These are phyloP conservation scores for Dusona sp. DNA, from an alignment of 2,888 invertebrate species.

Conservation along the genomic window DNA sequence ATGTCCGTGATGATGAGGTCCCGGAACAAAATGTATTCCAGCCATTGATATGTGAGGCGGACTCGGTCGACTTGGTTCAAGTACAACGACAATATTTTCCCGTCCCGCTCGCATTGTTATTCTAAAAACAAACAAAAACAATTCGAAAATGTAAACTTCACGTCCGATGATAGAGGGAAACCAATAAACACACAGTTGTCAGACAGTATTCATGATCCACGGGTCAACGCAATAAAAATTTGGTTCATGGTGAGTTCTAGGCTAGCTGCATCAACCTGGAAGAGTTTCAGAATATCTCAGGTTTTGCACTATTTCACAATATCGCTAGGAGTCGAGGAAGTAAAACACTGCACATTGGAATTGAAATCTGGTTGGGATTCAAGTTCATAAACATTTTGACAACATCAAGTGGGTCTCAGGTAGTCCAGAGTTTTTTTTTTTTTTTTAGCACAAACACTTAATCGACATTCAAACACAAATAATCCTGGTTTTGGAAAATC, in stretches of 20 bases:
- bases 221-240: not conserved
- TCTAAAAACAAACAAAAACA: not conserved
- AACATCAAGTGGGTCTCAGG: not conserved
- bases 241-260: not conserved
- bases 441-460: not conserved
- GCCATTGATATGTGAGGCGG: not conserved
- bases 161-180: not conserved
- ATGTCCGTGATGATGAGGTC: slow-evolving; percentile 25
- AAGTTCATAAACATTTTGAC: not conserved
- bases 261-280: not conserved
- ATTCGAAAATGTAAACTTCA: not conserved
- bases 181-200: not conserved
- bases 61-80: not conserved
- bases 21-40: not conserved
- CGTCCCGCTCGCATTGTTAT: not conserved
- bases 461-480: not conserved
- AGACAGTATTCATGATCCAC: not conserved
- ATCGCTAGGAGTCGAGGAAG: not conserved
- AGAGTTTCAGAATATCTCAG: not conserved
- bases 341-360: not conserved
- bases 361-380: not conserved
- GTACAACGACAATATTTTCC: not conserved
- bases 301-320: not conserved
- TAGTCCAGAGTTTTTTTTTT: not conserved
- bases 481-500: not conserved